These are phyloP conservation scores for Acrocephalus kingi DNA, from an alignment of 2,113 vertebrate species.

Conservation along the genomic window DNA sequence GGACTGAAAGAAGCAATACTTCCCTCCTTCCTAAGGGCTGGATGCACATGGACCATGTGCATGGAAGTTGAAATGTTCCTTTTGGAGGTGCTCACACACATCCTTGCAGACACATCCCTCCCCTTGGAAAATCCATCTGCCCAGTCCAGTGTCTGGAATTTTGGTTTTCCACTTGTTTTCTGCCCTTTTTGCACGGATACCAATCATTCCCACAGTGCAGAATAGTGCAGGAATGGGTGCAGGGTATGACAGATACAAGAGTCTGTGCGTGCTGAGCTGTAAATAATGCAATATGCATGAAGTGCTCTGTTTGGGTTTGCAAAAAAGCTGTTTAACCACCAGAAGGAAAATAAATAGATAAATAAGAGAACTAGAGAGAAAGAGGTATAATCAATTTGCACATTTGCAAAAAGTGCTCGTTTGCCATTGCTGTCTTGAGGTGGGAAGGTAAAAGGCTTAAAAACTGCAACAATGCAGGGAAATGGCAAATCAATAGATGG, in stretches of 20 bases:
- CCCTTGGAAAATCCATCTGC: neutral
- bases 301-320: conserved; percentile 4
- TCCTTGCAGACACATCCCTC: neutral
- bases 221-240: neutral
- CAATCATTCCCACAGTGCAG: neutral
- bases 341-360: neutral
- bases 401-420: neutral
- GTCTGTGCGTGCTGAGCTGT: neutral
- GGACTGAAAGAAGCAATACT: neutral
- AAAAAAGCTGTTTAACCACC: conserved; percentile 12
- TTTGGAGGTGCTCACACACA: neutral
- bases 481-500: neutral
- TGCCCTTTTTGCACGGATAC: neutral
- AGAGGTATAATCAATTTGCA: neutral
- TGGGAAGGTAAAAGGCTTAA: neutral
- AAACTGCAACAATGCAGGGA: neutral
- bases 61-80: neutral
- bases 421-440: neutral
- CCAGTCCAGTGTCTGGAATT: neutral
- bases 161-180: neutral
- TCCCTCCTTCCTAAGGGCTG: neutral
- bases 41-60: neutral
- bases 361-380: neutral
- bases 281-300: conserved; percentile 44
- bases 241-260: neutral